phyloP scores from a whole-genome alignment of 1,140 invertebrate genomes.

The Sipha flava region DNA sequence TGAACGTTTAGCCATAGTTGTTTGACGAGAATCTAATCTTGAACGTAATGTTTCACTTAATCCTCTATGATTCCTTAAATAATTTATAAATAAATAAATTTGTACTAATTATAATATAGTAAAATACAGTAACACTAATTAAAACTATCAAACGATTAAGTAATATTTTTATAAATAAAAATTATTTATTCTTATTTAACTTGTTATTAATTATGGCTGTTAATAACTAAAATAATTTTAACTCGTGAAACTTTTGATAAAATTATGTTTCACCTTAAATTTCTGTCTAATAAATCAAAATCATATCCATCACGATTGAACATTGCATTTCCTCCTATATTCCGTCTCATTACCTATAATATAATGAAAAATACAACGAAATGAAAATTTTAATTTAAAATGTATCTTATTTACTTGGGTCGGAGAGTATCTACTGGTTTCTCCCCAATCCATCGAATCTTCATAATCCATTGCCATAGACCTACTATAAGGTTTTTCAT shows the following conservation, averaged over 20 bases:
- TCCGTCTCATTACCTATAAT: not conserved
- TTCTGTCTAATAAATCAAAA: not conserved
- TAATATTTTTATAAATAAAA: not conserved
- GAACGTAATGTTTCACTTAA: conserved; percentile 21
- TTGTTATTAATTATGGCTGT: too few relatives aligned
- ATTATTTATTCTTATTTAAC: too few relatives aligned
- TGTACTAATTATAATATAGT: too few relatives aligned
- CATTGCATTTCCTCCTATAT: not conserved
- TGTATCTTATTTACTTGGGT: not conserved
- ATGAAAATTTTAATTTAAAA: not conserved
- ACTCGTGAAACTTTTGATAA: not conserved
- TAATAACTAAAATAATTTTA: too few relatives aligned
- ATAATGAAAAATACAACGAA: not conserved
- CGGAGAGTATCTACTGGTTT: not conserved
- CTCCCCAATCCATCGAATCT: conserved; percentile 23
- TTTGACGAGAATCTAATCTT: conserved; percentile 18
- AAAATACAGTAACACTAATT: too few relatives aligned
- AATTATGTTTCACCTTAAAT: not conserved
- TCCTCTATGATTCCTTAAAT: not conserved
- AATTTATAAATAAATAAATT: not conserved
- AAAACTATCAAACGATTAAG: too few relatives aligned
- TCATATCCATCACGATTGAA: conserved; percentile 5
- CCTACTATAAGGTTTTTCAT: conserved; percentile 22
- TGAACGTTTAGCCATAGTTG: not conserved
- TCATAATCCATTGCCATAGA: conserved; percentile 16